phyloP scores from a whole-genome alignment of 1,140 invertebrate genomes.

The Drosophila lacertosa region DNA sequence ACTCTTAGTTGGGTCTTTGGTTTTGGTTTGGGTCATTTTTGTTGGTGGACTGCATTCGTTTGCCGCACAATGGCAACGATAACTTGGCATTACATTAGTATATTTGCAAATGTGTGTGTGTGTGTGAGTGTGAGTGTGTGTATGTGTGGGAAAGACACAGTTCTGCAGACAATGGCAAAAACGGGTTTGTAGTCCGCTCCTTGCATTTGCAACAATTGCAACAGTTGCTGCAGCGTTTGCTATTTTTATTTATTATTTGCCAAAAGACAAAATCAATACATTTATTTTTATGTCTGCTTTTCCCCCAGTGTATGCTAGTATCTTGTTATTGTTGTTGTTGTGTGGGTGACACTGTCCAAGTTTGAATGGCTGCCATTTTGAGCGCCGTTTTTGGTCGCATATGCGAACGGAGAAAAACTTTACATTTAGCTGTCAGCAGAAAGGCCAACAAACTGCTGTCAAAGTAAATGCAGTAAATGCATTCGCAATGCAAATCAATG shows the following conservation, averaged over 20 bases:
- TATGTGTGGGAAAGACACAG: constrained; percentile 69
- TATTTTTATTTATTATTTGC: constrained; percentile 76
- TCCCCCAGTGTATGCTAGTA: constrained; percentile 6
- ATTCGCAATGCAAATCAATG: constrained; percentile 57
- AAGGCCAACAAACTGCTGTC: constrained; percentile 45
- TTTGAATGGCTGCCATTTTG: constrained; percentile 36
- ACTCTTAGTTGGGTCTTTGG: constrained; percentile 16
- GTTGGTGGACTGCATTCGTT: constrained; percentile 75
- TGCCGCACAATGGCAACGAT: constrained; percentile 74
- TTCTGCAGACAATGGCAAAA: constrained; percentile 68
- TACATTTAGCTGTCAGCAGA: constrained; percentile 61
- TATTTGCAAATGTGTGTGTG: constrained; percentile 31
- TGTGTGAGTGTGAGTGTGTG: constrained; percentile 10
- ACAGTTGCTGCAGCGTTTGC: constrained; percentile 55
- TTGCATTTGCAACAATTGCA: constrained; percentile 72
- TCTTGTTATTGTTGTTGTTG: not conserved
- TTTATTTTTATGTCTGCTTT: constrained; percentile 52
- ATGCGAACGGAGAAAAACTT: constrained; percentile 45
- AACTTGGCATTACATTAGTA: constrained; percentile 80
- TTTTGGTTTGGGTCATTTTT: constrained; percentile 67
- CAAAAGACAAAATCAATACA: constrained; percentile 72
- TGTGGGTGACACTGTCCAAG: constrained; percentile 14
- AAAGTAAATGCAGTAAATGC: constrained; percentile 47
- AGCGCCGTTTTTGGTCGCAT: constrained; percentile 42
- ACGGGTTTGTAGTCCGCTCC: constrained; percentile 66